Evolutionary conservation across 2,113 vertebrate genomes (phyloP).

Genomic region (human (Homo sapiens)): DNA sequence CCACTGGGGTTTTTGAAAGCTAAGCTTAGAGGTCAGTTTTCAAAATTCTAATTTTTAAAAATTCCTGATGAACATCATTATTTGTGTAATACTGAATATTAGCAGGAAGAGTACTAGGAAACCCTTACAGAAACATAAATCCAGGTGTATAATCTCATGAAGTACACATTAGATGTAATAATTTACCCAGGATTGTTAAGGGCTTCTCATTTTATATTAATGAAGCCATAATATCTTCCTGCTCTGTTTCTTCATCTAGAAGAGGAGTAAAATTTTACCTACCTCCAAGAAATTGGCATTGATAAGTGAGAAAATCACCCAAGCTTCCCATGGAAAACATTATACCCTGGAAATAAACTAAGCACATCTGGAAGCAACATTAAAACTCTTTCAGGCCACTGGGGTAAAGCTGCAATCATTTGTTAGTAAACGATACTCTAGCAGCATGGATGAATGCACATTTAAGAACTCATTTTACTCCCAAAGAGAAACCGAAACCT

Average conservation of each 20-base stretch:
- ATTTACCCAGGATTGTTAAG: slow-evolving; percentile 19
- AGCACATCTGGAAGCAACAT: slow-evolving; percentile 79
- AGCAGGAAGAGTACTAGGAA: not conserved
- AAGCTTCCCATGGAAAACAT: slow-evolving; percentile 70
- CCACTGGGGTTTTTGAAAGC: not conserved
- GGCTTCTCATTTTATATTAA: slow-evolving; percentile 51
- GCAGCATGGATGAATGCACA: slow-evolving; percentile 63
- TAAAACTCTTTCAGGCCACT: slow-evolving; percentile 71
- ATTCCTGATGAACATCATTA: slow-evolving; percentile 37
- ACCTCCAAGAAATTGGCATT: slow-evolving; percentile 70
- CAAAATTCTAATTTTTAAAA: slow-evolving; percentile 48
- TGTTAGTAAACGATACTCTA: slow-evolving; percentile 78
- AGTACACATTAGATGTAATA: slow-evolving; percentile 15
- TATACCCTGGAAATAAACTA: slow-evolving; percentile 79
- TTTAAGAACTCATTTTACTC: slow-evolving; percentile 69
- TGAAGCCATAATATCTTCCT: slow-evolving; percentile 50
- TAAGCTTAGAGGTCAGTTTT: slow-evolving; percentile 31
- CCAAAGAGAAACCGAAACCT: slow-evolving; percentile 63
- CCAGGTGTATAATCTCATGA: slow-evolving; percentile 45
- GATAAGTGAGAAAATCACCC: slow-evolving; percentile 76
- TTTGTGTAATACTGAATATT: not conserved
- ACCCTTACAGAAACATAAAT: not conserved
- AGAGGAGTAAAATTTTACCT: slow-evolving; percentile 46
- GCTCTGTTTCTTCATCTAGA: slow-evolving; percentile 31
- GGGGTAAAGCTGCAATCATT: slow-evolving; percentile 77